These are phyloP conservation scores for Thaumatotibia leucotreta DNA, from an alignment of 1,140 invertebrate species.

Conservation along the genomic window DNA sequence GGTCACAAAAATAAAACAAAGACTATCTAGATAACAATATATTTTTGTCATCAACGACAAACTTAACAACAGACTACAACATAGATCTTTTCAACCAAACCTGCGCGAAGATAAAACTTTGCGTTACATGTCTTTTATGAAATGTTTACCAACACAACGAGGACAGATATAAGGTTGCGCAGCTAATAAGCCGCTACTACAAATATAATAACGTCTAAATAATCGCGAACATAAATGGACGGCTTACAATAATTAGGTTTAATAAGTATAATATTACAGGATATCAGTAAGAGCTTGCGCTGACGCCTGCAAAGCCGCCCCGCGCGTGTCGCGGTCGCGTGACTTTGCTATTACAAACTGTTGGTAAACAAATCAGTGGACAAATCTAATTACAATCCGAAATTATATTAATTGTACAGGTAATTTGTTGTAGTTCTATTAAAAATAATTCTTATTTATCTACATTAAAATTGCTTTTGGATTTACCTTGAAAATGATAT, in stretches of 20 bases:
- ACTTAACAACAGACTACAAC: slow-evolving; percentile 75
- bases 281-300: neutral
- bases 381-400: slow-evolving; percentile 7
- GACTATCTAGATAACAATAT: slow-evolving; percentile 74
- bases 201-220: slow-evolving; percentile 26
- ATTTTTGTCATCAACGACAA: slow-evolving; percentile 75
- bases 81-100: slow-evolving; percentile 64
- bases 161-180: slow-evolving; percentile 22
- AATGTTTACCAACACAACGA: slow-evolving; percentile 43
- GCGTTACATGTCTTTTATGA: slow-evolving; percentile 26
- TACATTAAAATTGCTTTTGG: slow-evolving; percentile 56
- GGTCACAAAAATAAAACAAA: slow-evolving; percentile 23
- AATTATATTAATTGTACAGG: neutral
- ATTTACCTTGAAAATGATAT: slow-evolving; percentile 37
- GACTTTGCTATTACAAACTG: slow-evolving; percentile 15
- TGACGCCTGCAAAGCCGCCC: slow-evolving; percentile 13
- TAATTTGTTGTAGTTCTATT: slow-evolving; percentile 23
- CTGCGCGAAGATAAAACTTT: slow-evolving; percentile 46
- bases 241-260: slow-evolving; percentile 58
- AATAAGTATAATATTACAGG: neutral
- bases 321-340: slow-evolving; percentile 1
- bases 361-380: slow-evolving; percentile 35
- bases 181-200: slow-evolving; percentile 23
- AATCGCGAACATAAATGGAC: slow-evolving; percentile 60
- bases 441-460: slow-evolving; percentile 41